These are phyloP conservation scores for Ciconia stormi DNA, from an alignment of 2,113 vertebrate species.

Conservation along the genomic window DNA sequence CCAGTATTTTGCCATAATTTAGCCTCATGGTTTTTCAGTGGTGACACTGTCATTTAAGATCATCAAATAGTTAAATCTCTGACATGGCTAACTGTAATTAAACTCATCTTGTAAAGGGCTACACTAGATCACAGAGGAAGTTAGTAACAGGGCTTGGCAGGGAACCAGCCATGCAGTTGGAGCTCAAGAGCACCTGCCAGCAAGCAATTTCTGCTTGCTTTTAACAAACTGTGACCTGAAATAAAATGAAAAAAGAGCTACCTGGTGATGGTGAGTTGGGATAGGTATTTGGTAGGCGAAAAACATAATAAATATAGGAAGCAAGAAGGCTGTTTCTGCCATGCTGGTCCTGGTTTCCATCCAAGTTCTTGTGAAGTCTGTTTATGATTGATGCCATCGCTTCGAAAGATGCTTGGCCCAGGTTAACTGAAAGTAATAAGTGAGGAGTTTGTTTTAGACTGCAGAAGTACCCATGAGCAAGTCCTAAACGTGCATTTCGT, in stretches of 20 bases:
- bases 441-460: neutral
- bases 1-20: neutral
- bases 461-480: neutral
- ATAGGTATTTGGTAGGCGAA: conserved; percentile 91
- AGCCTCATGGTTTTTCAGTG: neutral
- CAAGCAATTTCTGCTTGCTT: neutral
- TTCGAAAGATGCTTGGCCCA: conserved; percentile 96
- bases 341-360: conserved; percentile 96
- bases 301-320: conserved; percentile 96
- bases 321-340: conserved; percentile 95
- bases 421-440: conserved; percentile 83
- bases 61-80: neutral
- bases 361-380: conserved; percentile 94
- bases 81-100: neutral
- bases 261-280: conserved; percentile 94
- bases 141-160: neutral
- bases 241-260: conserved; percentile 40
- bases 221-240: neutral
- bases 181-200: neutral
- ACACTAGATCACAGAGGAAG: neutral
- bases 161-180: neutral
- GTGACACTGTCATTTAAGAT: neutral
- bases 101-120: neutral
- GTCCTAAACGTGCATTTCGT: neutral
- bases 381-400: conserved; percentile 97